These are phyloP conservation scores for Solea solea DNA, from an alignment of 2,113 vertebrate genomes.

Conservation along the genomic window DNA sequence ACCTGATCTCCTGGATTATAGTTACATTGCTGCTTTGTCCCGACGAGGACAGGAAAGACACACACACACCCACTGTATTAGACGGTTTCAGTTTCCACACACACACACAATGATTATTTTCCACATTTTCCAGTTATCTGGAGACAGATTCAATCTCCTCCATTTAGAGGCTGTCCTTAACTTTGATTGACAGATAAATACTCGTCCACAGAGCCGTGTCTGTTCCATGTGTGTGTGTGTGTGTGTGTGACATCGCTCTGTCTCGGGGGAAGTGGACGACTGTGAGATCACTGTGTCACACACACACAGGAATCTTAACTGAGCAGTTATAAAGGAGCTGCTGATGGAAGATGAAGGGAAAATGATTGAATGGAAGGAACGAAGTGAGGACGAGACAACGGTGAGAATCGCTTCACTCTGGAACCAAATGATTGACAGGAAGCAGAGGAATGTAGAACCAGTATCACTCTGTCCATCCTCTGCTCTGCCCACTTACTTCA, in stretches of 20 bases:
- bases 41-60: constrained; percentile 45
- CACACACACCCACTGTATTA: constrained; percentile 64
- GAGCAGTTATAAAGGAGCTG: constrained; percentile 23
- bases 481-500: constrained; percentile 56
- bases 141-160: constrained; percentile 58
- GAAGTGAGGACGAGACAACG: constrained; percentile 33
- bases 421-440: constrained; percentile 47
- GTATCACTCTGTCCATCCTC: constrained; percentile 53
- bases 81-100: constrained; percentile 65
- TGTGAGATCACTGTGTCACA: constrained; percentile 46
- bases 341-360: constrained; percentile 20
- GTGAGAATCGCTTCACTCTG: constrained; percentile 23
- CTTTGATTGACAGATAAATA: constrained; percentile 75
- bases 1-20: constrained; percentile 68
- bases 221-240: constrained; percentile 45
- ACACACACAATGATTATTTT: constrained; percentile 58
- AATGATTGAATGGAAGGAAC: constrained; percentile 25
- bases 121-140: constrained; percentile 64
- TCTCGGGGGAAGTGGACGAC: constrained; percentile 32
- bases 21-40: constrained; percentile 69
- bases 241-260: constrained; percentile 25
- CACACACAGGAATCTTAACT: constrained; percentile 18
- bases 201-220: constrained; percentile 55
- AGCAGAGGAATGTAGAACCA: constrained; percentile 51
- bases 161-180: constrained; percentile 63